phyloP scores from a whole-genome alignment of 2,113 vertebrate genomes.

The Pseudorectes ferrugineus region DNA sequence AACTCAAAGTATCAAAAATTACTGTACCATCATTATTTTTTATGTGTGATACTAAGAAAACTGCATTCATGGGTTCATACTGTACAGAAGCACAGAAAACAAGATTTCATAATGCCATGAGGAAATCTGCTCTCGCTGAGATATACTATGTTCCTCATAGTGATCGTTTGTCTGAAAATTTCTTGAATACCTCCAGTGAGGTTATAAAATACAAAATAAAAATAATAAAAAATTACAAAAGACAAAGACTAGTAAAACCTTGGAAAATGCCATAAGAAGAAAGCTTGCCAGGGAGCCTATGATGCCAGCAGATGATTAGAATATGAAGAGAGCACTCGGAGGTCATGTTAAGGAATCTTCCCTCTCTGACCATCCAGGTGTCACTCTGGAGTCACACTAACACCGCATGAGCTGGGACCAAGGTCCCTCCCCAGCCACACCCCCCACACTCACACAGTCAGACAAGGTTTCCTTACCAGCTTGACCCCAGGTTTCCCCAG shows the following conservation, averaged over 20 bases:
- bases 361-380: background rate
- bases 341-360: background rate
- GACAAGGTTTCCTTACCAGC: background rate
- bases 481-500: background rate
- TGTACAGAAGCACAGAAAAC: background rate
- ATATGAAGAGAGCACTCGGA: fast-evolving
- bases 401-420: background rate
- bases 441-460: background rate
- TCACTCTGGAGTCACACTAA: background rate
- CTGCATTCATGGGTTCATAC: background rate
- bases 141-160: background rate
- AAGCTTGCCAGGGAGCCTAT: background rate
- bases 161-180: background rate
- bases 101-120: background rate
- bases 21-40: background rate
- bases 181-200: background rate
- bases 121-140: background rate
- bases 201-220: background rate
- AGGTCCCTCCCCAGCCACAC: background rate
- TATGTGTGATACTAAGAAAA: background rate
- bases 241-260: background rate
- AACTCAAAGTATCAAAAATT: background rate
- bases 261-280: background rate
- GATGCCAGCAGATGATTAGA: background rate
- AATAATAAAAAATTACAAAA: background rate